Percentiles rank a stretch among this genome's conserved stretches.
These are phyloP conservation scores for Numenius arquata DNA, from an alignment of 2,113 vertebrate species.

Conservation along the genomic window DNA sequence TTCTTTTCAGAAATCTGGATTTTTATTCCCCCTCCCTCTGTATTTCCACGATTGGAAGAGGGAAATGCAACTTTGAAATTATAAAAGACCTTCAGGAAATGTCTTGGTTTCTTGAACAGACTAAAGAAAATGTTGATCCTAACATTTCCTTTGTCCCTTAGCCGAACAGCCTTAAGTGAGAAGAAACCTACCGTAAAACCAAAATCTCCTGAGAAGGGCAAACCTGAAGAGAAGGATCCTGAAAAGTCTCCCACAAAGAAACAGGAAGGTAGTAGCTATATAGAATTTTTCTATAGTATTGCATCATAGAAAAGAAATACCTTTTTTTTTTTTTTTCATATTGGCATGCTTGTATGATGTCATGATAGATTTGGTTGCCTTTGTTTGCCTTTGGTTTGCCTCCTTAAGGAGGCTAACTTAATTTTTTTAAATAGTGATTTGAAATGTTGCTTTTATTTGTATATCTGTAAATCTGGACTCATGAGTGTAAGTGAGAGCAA, in stretches of 20 bases:
- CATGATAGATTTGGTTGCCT: neutral
- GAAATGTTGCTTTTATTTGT: neutral
- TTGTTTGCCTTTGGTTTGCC: too few species aligned
- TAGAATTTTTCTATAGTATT: neutral
- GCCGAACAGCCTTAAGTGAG: conserved; percentile 93
- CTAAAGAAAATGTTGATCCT: neutral
- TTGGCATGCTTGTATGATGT: neutral
- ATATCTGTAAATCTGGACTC: neutral
- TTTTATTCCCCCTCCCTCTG: neutral
- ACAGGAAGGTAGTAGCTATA: conserved; percentile 81
- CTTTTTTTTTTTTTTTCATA: neutral
- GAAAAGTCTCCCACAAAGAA: conserved; percentile 97
- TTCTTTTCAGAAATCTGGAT: neutral
- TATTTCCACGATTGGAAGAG: neutral
- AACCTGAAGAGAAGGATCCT: conserved; percentile 93
- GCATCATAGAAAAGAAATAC: fast-evolving
- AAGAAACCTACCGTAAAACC: conserved; percentile 94
- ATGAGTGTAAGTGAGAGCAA: neutral
- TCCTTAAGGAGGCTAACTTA: neutral
- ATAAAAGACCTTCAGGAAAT: neutral
- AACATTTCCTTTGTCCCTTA: neutral
- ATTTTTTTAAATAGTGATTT: neutral
- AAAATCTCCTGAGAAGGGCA: conserved; percentile 94
- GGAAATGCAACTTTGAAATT: fast-evolving
- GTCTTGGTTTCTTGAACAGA: neutral